Conservation (phyloP, 2,113 vertebrate genomes). For the Athene cunicularia region DNA sequence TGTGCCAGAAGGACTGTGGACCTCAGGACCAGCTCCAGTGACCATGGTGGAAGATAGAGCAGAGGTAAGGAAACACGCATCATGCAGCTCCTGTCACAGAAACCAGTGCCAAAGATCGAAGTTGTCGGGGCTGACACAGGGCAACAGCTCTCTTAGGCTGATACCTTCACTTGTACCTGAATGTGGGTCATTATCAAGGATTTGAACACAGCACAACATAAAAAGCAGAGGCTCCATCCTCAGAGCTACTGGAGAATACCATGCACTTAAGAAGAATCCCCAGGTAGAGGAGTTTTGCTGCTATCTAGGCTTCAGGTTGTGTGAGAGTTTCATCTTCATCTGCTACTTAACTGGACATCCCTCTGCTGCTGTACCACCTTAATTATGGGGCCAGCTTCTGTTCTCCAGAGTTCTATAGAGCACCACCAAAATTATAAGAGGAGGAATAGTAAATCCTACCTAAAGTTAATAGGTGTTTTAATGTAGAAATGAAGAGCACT, state of each 20-base stretch:
- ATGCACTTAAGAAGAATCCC: neutral
- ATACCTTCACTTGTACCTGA: neutral
- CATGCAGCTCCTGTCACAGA: neutral
- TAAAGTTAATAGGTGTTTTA: neutral
- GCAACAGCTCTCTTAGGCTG: neutral
- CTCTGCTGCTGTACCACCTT: neutral
- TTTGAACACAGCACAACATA: neutral
- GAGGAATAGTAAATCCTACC: neutral
- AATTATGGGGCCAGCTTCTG: neutral
- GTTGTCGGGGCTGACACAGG: neutral
- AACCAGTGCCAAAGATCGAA: neutral
- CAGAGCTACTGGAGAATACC: neutral
- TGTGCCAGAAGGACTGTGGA: neutral
- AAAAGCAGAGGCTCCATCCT: neutral
- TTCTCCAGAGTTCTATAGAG: neutral
- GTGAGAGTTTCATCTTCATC: neutral
- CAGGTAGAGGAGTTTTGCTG: neutral
- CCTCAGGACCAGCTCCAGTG: neutral
- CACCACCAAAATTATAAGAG: neutral
- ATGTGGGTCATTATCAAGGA: neutral
- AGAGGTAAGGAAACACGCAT: accelerated
- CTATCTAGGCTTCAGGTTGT: neutral
- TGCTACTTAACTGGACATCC: neutral
- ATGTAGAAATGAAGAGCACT: constrained; percentile 10
- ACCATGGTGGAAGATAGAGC: neutral